These are phyloP conservation scores for Rhopalosiphum maidis DNA, from an alignment of 1,140 invertebrate species.

Conservation along the genomic window DNA sequence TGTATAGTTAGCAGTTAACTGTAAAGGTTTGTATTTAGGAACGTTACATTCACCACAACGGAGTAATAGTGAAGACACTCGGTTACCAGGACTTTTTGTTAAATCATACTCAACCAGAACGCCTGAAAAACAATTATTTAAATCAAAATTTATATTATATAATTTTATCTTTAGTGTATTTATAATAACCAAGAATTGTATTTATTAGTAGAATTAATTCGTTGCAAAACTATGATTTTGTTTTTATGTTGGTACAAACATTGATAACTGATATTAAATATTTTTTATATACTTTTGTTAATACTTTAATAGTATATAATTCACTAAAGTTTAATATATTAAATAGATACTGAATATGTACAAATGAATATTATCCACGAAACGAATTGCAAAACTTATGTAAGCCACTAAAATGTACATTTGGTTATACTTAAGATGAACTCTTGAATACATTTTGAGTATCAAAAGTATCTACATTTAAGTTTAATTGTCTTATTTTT, in stretches of 20 bases:
- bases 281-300: neutral
- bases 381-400: neutral
- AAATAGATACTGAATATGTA: neutral
- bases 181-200: neutral
- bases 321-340: neutral
- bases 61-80: constrained; percentile 66
- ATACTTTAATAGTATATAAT: neutral
- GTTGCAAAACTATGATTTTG: neutral
- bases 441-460: neutral
- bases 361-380: neutral
- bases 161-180: neutral
- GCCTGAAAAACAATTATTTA: constrained; percentile 57
- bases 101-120: constrained; percentile 67
- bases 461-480: neutral
- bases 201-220: neutral
- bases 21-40: constrained; percentile 64
- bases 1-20: constrained; percentile 63
- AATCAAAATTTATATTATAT: neutral
- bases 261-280: neutral
- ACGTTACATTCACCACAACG: constrained; percentile 66
- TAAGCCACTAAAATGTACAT: neutral
- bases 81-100: constrained; percentile 63
- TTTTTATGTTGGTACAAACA: neutral
- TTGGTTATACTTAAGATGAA: neutral
- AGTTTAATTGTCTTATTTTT: neutral